These are phyloP conservation scores for Patella pellucida DNA, from an alignment of 2,888 invertebrate species.

Conservation along the genomic window DNA sequence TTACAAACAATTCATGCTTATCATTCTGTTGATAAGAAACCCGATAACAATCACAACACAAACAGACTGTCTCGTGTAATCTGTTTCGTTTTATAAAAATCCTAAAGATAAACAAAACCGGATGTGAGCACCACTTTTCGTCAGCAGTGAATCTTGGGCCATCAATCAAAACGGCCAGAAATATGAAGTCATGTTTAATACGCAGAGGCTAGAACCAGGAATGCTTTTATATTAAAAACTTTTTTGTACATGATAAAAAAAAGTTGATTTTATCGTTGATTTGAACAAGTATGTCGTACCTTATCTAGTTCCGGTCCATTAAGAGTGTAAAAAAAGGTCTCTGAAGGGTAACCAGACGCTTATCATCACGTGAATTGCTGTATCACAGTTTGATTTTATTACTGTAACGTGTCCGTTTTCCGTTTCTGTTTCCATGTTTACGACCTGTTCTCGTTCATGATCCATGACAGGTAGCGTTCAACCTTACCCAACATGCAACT, in stretches of 20 bases:
- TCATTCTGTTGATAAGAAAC: not conserved
- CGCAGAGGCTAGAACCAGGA: not conserved
- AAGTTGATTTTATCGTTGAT: not conserved
- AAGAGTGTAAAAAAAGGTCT: not conserved
- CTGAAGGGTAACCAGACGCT: not conserved
- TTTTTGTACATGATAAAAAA: not conserved
- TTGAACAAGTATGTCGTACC: slow-evolving; percentile 5
- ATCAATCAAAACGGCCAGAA: not conserved
- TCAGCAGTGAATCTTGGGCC: slow-evolving; percentile 5
- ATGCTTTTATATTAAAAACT: slow-evolving; percentile 5
- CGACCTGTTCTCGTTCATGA: not conserved
- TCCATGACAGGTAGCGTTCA: not conserved
- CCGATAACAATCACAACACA: slow-evolving; percentile 3
- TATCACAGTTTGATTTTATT: slow-evolving; percentile 7
- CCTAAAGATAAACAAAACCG: slow-evolving; percentile 1
- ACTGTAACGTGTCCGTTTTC: not conserved
- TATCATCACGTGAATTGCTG: not conserved
- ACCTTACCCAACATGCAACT: too few relatives aligned
- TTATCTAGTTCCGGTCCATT: slow-evolving; percentile 9
- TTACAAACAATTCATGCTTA: slow-evolving; percentile 4
- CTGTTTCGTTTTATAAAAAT: slow-evolving; percentile 4
- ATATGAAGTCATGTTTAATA: not conserved
- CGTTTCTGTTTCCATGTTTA: not conserved
- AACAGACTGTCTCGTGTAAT: slow-evolving; percentile 3
- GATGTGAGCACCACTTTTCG: slow-evolving; percentile 3